Evolutionary conservation across 2,113 vertebrate genomes (phyloP).

Genomic region (Thalassoma bifasciatum): DNA sequence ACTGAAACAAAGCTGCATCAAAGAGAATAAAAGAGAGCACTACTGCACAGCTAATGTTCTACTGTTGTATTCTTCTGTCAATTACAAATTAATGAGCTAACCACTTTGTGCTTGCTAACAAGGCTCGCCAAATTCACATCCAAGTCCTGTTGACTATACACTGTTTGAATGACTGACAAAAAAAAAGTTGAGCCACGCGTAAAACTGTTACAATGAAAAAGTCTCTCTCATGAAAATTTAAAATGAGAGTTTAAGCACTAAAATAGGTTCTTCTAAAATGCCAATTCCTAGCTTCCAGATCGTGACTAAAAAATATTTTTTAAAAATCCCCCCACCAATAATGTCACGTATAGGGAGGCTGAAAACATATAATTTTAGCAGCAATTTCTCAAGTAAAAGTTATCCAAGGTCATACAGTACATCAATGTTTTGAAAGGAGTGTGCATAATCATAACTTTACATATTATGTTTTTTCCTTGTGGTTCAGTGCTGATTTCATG

Average conservation of each 20-base stretch:
- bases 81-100: background rate
- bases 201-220: too few relatives aligned
- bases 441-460: background rate
- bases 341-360: too few relatives aligned
- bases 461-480: background rate
- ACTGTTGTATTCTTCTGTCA: background rate
- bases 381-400: too few relatives aligned
- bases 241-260: too few relatives aligned
- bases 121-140: background rate
- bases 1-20: conserved; percentile 19
- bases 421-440: background rate
- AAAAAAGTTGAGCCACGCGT: too few relatives aligned
- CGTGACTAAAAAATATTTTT: too few relatives aligned
- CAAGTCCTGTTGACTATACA: background rate
- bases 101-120: background rate
- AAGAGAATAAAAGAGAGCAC: background rate
- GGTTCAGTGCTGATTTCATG: background rate
- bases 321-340: too few relatives aligned
- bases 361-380: too few relatives aligned
- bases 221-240: too few relatives aligned
- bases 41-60: conserved; percentile 1
- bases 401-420: too few relatives aligned
- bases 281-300: too few relatives aligned
- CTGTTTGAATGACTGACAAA: background rate
- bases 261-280: too few relatives aligned